These are phyloP conservation scores for Zaprionus gabonicus DNA, from an alignment of 1,140 invertebrate genomes.

Conservation along the genomic window DNA sequence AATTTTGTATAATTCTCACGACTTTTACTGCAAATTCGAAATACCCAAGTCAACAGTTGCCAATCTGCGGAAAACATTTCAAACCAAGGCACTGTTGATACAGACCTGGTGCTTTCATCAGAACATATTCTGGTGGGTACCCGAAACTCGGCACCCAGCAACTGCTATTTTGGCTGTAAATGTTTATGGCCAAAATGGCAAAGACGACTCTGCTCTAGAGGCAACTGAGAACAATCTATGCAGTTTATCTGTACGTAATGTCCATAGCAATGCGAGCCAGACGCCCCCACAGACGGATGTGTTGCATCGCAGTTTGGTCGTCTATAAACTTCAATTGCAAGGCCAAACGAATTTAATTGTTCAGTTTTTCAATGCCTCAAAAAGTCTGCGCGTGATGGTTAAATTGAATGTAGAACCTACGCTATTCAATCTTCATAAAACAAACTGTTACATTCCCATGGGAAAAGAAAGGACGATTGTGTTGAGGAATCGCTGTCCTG, in stretches of 20 bases:
- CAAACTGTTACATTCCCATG: conserved; percentile 4
- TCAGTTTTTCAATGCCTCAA: conserved; percentile 8
- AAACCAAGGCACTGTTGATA: conserved; percentile 6
- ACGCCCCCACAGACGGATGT: not conserved
- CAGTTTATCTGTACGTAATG: not conserved
- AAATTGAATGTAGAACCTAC: conserved; percentile 26
- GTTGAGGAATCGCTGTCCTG: conserved; percentile 15
- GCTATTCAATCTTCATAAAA: not conserved
- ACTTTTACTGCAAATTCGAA: conserved; percentile 1
- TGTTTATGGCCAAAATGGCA: conserved; percentile 8
- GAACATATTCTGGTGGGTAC: conserved; percentile 35
- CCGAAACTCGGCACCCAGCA: not conserved
- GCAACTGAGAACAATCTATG: not conserved
- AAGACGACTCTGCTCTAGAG: not conserved
- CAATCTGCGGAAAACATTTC: not conserved
- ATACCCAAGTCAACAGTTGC: not conserved
- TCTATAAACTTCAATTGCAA: conserved; percentile 14
- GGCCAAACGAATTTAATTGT: conserved; percentile 10
- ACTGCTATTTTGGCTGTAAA: conserved; percentile 14
- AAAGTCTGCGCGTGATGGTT: conserved; percentile 12
- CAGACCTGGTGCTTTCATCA: conserved; percentile 23
- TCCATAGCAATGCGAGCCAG: not conserved
- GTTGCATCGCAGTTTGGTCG: not conserved
- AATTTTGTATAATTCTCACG: not conserved
- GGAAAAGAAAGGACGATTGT: not conserved